Evolutionary conservation across 2,113 vertebrate genomes (phyloP).

Genomic region (Cephalopterus ornatus): DNA sequence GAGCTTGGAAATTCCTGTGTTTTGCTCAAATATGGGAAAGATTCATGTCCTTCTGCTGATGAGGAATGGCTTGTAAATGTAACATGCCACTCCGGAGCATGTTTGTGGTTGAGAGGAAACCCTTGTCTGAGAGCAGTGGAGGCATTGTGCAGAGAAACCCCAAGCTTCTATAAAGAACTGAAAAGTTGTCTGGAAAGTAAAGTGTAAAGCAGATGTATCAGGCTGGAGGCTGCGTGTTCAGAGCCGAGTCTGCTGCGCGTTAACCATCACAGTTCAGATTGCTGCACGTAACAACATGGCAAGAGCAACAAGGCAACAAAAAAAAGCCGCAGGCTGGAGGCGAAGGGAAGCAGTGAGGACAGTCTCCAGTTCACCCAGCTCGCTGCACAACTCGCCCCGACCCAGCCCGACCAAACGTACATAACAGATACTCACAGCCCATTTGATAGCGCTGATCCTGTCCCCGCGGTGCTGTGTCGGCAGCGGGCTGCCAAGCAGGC

Average conservation of each 20-base stretch:
- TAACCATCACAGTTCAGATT: accelerated
- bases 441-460: background rate
- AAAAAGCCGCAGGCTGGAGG: background rate
- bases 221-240: background rate
- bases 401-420: background rate
- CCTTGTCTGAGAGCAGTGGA: background rate
- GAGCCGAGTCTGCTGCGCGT: background rate
- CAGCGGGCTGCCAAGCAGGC: slow-evolving; percentile 47
- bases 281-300: accelerated
- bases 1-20: background rate
- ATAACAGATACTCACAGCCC: slow-evolving; percentile 22
- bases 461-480: background rate
- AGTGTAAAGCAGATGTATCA: accelerated
- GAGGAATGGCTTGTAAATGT: background rate
- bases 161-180: background rate
- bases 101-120: background rate
- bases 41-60: background rate
- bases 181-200: background rate
- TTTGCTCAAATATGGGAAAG: background rate
- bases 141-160: background rate
- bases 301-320: background rate
- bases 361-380: background rate
- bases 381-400: background rate
- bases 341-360: background rate
- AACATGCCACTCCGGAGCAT: background rate